Evolutionary conservation across 2,888 invertebrate species (phyloP).

Genomic region (Ephialtes manifestator): DNA sequence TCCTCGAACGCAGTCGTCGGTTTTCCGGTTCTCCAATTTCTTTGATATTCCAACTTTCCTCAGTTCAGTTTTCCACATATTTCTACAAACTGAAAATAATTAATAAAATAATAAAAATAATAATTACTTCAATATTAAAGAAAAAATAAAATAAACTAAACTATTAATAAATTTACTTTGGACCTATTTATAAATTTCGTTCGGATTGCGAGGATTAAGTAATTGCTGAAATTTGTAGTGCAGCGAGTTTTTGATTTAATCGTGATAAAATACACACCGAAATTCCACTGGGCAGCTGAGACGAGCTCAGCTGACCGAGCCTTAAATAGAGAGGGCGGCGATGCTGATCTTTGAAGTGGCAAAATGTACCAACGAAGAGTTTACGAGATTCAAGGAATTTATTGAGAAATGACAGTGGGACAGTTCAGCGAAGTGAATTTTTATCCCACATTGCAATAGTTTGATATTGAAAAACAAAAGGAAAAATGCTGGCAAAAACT

Average conservation of each 20-base stretch:
- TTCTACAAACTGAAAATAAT: not conserved
- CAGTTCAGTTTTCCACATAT: not conserved
- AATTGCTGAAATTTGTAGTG: not conserved
- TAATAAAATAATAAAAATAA: not conserved
- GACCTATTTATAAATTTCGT: no score
- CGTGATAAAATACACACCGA: slow-evolving; percentile 18
- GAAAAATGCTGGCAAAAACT: slow-evolving; percentile 16
- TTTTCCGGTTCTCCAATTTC: not conserved
- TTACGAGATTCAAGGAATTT: slow-evolving; percentile 14
- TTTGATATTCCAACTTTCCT: not conserved
- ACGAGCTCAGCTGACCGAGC: slow-evolving; percentile 47
- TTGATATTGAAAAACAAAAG: not conserved
- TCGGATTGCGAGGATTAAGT: not conserved
- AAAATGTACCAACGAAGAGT: slow-evolving; percentile 15
- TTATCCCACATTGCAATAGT: not conserved
- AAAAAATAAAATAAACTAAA: not conserved
- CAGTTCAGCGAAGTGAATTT: slow-evolving; percentile 5
- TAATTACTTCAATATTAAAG: not conserved
- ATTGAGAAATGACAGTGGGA: slow-evolving; percentile 9
- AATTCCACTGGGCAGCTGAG: slow-evolving; percentile 27
- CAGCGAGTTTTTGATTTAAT: slow-evolving; percentile 17
- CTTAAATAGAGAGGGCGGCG: slow-evolving; percentile 50
- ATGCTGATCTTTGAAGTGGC: slow-evolving; percentile 37
- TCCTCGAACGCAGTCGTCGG: not conserved
- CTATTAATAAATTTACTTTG: not conserved